Conservation (phyloP, 2,797 vertebrate species). For the Urocyon cinereoargenteus region DNA sequence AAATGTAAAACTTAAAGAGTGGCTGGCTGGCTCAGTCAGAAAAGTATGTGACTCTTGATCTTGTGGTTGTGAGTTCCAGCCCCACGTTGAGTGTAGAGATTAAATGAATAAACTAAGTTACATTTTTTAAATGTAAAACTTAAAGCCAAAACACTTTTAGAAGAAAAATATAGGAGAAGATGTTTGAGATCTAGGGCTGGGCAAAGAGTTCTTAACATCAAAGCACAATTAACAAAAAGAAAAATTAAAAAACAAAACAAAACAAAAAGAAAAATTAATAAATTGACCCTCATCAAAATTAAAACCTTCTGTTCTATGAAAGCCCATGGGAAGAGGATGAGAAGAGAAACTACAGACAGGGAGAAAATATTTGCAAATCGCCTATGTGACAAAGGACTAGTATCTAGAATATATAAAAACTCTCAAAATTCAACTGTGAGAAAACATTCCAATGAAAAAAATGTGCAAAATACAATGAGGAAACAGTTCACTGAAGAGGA, state of each 20-base stretch:
- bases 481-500: neutral
- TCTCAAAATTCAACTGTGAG: slow-evolving; percentile 16
- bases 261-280: slow-evolving; percentile 32
- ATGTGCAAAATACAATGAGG: neutral
- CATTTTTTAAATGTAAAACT: neutral
- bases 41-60: neutral
- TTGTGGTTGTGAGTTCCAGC: neutral
- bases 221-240: neutral
- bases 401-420: slow-evolving; percentile 43
- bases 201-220: neutral
- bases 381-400: neutral
- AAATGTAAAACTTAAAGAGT: slow-evolving; percentile 28
- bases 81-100: neutral
- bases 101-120: neutral
- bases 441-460: neutral
- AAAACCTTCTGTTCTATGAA: slow-evolving; percentile 12
- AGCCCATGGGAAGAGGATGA: neutral
- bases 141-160: neutral
- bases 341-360: neutral
- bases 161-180: neutral
- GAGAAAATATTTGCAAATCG: slow-evolving; percentile 16
- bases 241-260: neutral
- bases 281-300: neutral
- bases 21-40: neutral
- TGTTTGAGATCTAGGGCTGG: neutral